phyloP scores from a whole-genome alignment of 2,797 vertebrate genomes.

The Pantherophis vulpinus region DNA sequence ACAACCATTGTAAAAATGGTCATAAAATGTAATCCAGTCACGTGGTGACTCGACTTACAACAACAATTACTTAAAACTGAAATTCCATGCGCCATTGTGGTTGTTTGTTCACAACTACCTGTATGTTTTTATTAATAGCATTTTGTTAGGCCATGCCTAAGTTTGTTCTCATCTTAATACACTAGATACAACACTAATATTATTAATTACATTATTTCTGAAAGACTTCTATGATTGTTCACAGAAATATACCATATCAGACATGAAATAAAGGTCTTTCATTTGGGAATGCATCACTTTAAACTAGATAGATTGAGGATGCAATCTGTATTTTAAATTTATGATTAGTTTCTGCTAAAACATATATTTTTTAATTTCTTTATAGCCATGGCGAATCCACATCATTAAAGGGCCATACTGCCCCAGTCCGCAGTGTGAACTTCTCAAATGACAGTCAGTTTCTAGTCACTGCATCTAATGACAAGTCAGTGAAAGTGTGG shows the following conservation, averaged over 20 bases:
- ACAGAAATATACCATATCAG: neutral
- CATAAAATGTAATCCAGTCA: neutral
- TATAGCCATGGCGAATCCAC: slow-evolving; percentile 85
- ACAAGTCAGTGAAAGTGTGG: slow-evolving; percentile 94
- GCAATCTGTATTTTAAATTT: neutral
- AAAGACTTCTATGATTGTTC: neutral
- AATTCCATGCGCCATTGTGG: neutral
- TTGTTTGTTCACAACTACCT: neutral
- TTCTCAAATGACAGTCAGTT: slow-evolving; percentile 85
- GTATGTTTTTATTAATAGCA: neutral
- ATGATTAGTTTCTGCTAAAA: neutral
- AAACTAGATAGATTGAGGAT: neutral
- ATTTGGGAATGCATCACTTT: neutral
- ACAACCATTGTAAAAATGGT: neutral
- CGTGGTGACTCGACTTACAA: neutral
- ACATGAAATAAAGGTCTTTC: neutral
- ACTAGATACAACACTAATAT: neutral
- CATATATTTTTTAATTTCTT: neutral
- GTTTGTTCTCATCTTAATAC: neutral
- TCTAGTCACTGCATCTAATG: slow-evolving; percentile 89
- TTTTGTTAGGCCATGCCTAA: neutral
- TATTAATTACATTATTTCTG: neutral
- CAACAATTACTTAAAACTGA: neutral
- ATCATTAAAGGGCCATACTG: slow-evolving; percentile 86
- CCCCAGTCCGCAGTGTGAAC: slow-evolving; percentile 82